A percentile compares a stretch with the other conserved stretches of the same genome.
phyloP scores from a whole-genome alignment of 2,888 invertebrate genomes.

The Cataglyphis albicans region DNA sequence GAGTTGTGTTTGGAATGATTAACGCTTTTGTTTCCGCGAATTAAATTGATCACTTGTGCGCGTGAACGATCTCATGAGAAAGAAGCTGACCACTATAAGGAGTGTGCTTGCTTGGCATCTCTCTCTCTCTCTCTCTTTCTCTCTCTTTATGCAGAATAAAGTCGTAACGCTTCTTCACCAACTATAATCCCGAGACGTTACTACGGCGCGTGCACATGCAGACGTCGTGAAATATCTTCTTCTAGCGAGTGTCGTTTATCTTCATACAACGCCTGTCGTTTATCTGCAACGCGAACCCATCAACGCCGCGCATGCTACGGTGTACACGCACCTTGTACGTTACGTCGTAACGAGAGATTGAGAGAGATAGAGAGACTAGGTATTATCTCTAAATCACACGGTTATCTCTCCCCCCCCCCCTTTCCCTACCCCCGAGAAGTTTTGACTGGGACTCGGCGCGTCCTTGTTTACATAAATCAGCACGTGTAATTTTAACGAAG shows the following conservation, averaged over 20 bases:
- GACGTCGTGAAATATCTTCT: conserved; percentile 52
- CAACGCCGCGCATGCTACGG: conserved; percentile 52
- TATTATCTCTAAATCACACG: conserved; percentile 44
- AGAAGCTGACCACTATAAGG: conserved; percentile 19
- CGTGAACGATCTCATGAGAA: conserved; percentile 24
- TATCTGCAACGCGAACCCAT: conserved; percentile 69
- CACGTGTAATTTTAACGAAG: conserved; percentile 41
- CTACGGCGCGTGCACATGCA: conserved; percentile 33
- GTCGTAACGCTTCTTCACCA: conserved; percentile 28
- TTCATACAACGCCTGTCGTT: conserved; percentile 60
- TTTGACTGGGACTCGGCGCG: conserved; percentile 12
- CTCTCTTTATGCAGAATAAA: conserved; percentile 27
- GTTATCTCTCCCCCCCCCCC: conserved; percentile 6
- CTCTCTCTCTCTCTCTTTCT: conserved; percentile 16
- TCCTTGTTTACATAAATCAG: conserved; percentile 44
- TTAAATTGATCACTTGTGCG: conserved; percentile 23
- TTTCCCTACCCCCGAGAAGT: background rate
- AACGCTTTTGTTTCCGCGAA: conserved; percentile 29
- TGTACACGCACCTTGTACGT: conserved; percentile 35
- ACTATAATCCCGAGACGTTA: conserved; percentile 30
- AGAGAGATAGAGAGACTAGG: conserved; percentile 17
- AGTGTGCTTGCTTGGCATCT: background rate
- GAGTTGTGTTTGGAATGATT: conserved; percentile 5
- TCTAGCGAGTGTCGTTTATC: conserved; percentile 63
- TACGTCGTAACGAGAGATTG: conserved; percentile 32